Evolutionary conservation across 2,113 vertebrate genomes (phyloP), one percentile per base, ranked within the genome.

Genomic region (Toxostoma redivivum): DNA sequence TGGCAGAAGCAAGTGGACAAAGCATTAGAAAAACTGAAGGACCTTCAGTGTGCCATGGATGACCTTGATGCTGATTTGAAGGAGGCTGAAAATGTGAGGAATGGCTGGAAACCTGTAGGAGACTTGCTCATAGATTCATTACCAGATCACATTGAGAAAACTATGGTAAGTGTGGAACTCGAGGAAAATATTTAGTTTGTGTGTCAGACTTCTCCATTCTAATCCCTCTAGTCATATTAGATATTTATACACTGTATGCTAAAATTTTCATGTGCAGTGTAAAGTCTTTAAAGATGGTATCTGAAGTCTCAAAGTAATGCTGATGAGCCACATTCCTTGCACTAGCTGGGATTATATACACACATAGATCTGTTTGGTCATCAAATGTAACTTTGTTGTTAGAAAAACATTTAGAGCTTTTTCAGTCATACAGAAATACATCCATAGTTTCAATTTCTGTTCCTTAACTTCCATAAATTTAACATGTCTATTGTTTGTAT

Each of bases 1-100:
- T 99, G 99, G 99, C 99, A 99, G 81, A 98, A 98, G 94, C 99
- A 99, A 97, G 98, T 99, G 80, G 99, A 99, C 92, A 98, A 97
- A 79, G 99, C 99, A 0, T 54, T 99, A 86, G 99, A 99, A 97
- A 99, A 98, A 65, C 98, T 99, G 66, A 98, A 98, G 91, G 99
- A 99, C 80, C 98, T 99, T 37, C 99, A 99, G 97, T 99, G 98
- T 92, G 98, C 99, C 62, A 99, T 99, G 99, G 99, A 99, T 92
- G 99, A 99, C 88, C 98, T 99, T 3, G 99, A 99, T 57, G 98
- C 98, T 57, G 98, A 98, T 85, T 95, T 99, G 94, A 98, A 98
- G 78, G 98, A 97, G 62, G 98, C 98, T 2, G 99, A 99, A 97
- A 98, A 98, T 1, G 97, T 98, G 95, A 98, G 98, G 53, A 98